Conservation (phyloP, 2,888 invertebrate genomes). For the Hirtodrosophila alboralis region DNA sequence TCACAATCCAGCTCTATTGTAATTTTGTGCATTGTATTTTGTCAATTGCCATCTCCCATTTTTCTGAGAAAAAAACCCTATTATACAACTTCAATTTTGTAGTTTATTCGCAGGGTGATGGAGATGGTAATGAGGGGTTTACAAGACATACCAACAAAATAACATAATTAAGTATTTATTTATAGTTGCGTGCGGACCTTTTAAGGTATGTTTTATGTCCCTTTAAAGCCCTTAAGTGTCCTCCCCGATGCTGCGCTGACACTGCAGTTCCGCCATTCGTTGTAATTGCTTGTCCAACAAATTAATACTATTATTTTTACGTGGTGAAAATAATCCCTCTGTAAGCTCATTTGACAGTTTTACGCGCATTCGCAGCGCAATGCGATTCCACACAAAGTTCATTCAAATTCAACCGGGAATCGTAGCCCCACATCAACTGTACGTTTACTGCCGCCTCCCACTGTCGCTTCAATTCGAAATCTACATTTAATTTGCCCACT, state of each 20-base stretch:
- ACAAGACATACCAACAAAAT: conserved; percentile 3
- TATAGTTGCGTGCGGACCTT: conserved; percentile 7
- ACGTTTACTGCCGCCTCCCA: neutral
- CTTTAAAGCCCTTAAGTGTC: conserved; percentile 30
- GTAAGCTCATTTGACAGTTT: conserved; percentile 71
- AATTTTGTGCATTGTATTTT: conserved; percentile 53
- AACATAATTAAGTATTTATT: conserved; percentile 19
- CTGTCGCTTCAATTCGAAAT: conserved; percentile 10
- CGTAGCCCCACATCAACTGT: neutral
- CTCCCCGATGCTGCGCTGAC: neutral
- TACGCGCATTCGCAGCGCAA: conserved; percentile 48
- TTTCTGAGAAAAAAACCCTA: neutral
- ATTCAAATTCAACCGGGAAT: conserved; percentile 21
- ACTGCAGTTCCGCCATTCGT: conserved; percentile 37
- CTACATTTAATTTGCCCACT: conserved; percentile 28
- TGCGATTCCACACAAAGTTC: conserved; percentile 33
- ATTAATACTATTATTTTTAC: conserved; percentile 73
- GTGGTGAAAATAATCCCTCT: conserved; percentile 65
- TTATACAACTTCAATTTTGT: conserved; percentile 45
- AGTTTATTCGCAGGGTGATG: conserved; percentile 46
- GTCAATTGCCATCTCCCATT: conserved; percentile 38
- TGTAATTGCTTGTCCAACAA: conserved; percentile 71
- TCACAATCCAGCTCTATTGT: conserved; percentile 41
- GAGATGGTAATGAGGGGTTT: conserved; percentile 11
- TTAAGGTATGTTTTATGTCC: conserved; percentile 25